A percentile compares a stretch with the other conserved stretches of the same genome.
phyloP scores from a whole-genome alignment of 2,113 vertebrate genomes.

The Ammodytes marinus region DNA sequence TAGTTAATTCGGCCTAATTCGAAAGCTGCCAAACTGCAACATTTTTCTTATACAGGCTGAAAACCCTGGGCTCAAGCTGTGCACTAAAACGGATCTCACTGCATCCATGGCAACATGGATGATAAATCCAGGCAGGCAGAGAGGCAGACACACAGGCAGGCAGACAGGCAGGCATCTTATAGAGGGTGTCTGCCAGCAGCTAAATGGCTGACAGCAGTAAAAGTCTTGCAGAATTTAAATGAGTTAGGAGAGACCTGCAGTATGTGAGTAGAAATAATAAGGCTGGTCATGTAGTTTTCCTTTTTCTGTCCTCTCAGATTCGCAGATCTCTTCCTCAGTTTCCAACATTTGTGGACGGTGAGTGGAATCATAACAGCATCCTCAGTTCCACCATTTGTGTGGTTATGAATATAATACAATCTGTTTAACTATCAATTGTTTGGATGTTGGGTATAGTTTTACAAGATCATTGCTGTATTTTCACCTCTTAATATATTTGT shows the following conservation, averaged over 20 bases:
- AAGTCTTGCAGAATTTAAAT: constrained; percentile 37
- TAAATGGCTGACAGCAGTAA: constrained; percentile 32
- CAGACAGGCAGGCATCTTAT: constrained; percentile 11
- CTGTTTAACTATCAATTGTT: not conserved
- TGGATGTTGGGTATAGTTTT: not conserved
- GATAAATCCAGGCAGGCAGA: not conserved
- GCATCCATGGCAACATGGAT: constrained; percentile 1
- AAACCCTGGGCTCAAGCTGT: not conserved
- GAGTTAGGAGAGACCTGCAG: constrained; percentile 13
- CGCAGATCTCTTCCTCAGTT: constrained; percentile 95
- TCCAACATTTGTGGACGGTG: constrained; percentile 97
- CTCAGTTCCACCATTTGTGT: not conserved
- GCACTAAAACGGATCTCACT: too few species aligned
- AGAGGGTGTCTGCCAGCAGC: constrained; percentile 23
- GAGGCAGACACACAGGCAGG: not conserved
- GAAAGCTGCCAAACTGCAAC: not conserved
- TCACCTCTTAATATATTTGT: not conserved
- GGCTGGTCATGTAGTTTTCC: not conserved
- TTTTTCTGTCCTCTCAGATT: constrained; percentile 84
- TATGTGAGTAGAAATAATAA: constrained; percentile 29
- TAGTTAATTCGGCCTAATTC: not conserved
- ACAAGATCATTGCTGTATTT: not conserved
- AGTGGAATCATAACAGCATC: constrained; percentile 69
- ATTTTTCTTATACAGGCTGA: not conserved
- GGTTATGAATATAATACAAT: not conserved